phyloP scores from a whole-genome alignment of 1,140 invertebrate species.

The Cephus cinctus region DNA sequence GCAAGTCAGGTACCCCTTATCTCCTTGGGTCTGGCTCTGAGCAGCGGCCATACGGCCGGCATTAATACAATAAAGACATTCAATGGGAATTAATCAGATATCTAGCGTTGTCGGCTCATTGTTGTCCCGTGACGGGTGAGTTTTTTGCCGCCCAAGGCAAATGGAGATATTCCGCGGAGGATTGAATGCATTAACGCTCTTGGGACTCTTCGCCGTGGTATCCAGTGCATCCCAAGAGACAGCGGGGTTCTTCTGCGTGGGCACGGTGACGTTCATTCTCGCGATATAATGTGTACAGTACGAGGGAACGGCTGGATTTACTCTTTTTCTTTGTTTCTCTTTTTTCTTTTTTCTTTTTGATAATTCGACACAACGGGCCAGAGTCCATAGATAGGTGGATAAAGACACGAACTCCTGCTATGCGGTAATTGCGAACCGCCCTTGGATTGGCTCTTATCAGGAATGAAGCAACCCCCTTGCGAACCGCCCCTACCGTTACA shows the following conservation, averaged over 20 bases:
- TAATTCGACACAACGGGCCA: neutral
- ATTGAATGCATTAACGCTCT: neutral
- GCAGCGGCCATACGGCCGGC: conserved; percentile 15
- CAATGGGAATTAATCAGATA: conserved; percentile 53
- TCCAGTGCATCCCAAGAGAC: neutral
- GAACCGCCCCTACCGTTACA: conserved; percentile 13
- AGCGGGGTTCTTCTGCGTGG: too few species aligned
- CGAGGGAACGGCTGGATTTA: too few species aligned
- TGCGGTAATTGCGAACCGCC: conserved; percentile 18
- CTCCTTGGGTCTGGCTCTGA: neutral
- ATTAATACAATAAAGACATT: conserved; percentile 55
- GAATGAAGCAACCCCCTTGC: conserved; percentile 19
- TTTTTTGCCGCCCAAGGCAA: conserved; percentile 12
- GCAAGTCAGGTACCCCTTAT: neutral
- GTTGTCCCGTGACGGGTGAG: conserved; percentile 9
- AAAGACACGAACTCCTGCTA: too few species aligned
- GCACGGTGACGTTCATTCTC: too few species aligned
- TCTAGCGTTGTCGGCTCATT: conserved; percentile 31
- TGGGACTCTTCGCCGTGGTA: neutral
- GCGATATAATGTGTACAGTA: too few species aligned
- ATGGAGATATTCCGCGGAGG: conserved; percentile 28
- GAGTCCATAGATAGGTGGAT: conserved; percentile 13
- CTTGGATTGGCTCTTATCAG: conserved; percentile 19
- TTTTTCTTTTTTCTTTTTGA: conserved; percentile 14
- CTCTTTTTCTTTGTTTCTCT: too few species aligned